Percentiles rank a stretch among this genome's conserved stretches.
phyloP scores from a whole-genome alignment of 2,888 invertebrate genomes.

The Mythimna pallens region DNA sequence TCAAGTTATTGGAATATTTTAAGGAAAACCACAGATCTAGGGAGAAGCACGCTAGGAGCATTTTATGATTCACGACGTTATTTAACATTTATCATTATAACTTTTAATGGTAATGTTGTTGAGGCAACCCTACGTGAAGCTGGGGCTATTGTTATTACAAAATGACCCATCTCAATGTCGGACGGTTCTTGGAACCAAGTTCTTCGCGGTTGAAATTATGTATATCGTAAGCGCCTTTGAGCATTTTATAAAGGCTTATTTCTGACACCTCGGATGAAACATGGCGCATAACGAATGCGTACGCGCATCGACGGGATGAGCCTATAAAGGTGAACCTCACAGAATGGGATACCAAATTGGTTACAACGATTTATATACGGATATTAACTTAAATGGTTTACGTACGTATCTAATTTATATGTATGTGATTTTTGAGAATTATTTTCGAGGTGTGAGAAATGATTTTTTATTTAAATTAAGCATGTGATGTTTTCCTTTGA shows the following conservation, averaged over 20 bases:
- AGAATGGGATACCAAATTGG: slow-evolving; percentile 79
- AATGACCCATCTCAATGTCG: slow-evolving; percentile 90
- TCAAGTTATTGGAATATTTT: slow-evolving; percentile 48
- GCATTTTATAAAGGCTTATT: slow-evolving; percentile 86
- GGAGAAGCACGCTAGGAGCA: not conserved
- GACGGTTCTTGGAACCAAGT: slow-evolving; percentile 81
- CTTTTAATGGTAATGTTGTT: slow-evolving; percentile 13
- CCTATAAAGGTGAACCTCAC: slow-evolving; percentile 73
- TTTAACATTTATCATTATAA: slow-evolving; percentile 26
- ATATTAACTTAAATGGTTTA: slow-evolving; percentile 67
- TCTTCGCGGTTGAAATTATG: slow-evolving; percentile 72
- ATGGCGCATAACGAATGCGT: slow-evolving; percentile 84
- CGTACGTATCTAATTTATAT: slow-evolving; percentile 53
- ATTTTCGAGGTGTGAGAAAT: slow-evolving; percentile 44
- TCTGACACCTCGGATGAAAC: slow-evolving; percentile 88
- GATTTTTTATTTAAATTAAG: slow-evolving; percentile 26
- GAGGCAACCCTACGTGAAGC: slow-evolving; percentile 75
- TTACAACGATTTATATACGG: slow-evolving; percentile 73
- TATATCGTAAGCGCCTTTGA: slow-evolving; percentile 80
- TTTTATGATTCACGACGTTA: slow-evolving; percentile 44
- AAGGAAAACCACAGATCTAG: slow-evolving; percentile 47
- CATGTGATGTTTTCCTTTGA: not conserved
- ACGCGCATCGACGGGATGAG: slow-evolving; percentile 69
- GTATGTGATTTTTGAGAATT: slow-evolving; percentile 32
- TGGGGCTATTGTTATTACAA: slow-evolving; percentile 86